Evolutionary conservation across 1,140 invertebrate genomes (phyloP), one percentile per base, ranked within the genome.

Genomic region (Sitophilus oryzae): DNA sequence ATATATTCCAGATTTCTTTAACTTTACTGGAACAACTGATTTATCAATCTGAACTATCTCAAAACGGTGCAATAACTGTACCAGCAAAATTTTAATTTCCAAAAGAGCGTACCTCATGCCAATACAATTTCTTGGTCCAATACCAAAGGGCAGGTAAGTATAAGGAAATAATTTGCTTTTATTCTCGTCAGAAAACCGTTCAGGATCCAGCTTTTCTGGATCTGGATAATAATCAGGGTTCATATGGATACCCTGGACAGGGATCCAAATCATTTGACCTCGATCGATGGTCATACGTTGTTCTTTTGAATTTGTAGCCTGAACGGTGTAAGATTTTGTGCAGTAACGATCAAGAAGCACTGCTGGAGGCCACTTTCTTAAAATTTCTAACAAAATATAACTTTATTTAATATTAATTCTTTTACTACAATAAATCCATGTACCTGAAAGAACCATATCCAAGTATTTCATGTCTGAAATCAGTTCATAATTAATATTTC

Each of bases 101-200:
- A 70, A 37, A 15, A 68, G 48, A 45, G 68, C 66, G 51, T 68
- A 70, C 52, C 67, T 47, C 5, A 58, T 57, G 10, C 54, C 65
- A 9, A 62, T 53, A 43, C 62, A 72, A 55, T 65, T 69, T 57
- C 77, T 66, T 2, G 73, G 72, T 3, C 78, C 79, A 25, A 74
- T 71, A 14, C 78, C 79, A 64, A 83, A 82, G 2, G 82, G 79
- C n/a, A 82, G 63, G 63, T 73, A 81, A 11, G 72, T 58, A 48
- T 70, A 73, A 1, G 63, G 71, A 53, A 68, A 72, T 43, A 79
- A 67, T 9, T 62, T 62, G 2, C 40, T 21, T 58, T 56, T 63
- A 38, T 66, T 66, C 37, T 58, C 56, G 41, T 62, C 60, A n/a
- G 42, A 60, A 54, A 66, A 66, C 30, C 64, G 50, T 38, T 61